Evolutionary conservation across 1,140 invertebrate genomes (phyloP).

Genomic region (Pseudomyrmex gracilis): DNA sequence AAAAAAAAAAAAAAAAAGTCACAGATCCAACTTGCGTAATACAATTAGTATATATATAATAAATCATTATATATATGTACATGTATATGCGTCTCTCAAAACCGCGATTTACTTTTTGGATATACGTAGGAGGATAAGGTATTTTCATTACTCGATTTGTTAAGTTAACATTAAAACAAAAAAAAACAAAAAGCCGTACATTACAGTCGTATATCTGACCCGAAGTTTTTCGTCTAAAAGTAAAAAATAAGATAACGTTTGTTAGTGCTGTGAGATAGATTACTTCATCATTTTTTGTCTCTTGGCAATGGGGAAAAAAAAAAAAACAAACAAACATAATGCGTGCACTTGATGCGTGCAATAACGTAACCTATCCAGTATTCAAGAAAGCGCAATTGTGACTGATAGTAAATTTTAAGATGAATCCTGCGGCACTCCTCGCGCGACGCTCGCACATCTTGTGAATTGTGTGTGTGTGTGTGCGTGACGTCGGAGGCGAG

Average conservation of each 20-base stretch:
- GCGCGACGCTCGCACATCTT: too few relatives aligned
- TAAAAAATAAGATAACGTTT: constrained; percentile 49
- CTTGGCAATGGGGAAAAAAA: constrained; percentile 21
- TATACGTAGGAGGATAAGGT: constrained; percentile 61
- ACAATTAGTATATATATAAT: too few relatives aligned
- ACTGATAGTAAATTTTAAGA: constrained; percentile 27
- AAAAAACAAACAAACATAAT: constrained; percentile 39
- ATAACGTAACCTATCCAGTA: constrained; percentile 63
- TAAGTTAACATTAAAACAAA: constrained; percentile 53
- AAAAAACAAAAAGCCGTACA: constrained; percentile 16
- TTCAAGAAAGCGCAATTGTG: constrained; percentile 62
- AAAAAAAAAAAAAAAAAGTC: not conserved
- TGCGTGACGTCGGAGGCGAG: too few relatives aligned
- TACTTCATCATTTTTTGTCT: constrained; percentile 41
- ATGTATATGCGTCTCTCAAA: constrained; percentile 61
- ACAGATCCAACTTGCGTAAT: constrained; percentile 26
- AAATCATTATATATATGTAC: too few relatives aligned
- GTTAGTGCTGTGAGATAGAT: constrained; percentile 74
- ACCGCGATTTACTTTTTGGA: constrained; percentile 68
- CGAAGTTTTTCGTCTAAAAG: constrained; percentile 38
- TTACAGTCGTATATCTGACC: constrained; percentile 48
- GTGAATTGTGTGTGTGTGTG: too few relatives aligned
- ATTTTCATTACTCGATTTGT: constrained; percentile 54
- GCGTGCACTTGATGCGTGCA: constrained; percentile 42
- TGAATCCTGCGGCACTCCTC: constrained; percentile 22